phyloP scores from a whole-genome alignment of 1,140 invertebrate species.

The Coptotermes formosanus region DNA sequence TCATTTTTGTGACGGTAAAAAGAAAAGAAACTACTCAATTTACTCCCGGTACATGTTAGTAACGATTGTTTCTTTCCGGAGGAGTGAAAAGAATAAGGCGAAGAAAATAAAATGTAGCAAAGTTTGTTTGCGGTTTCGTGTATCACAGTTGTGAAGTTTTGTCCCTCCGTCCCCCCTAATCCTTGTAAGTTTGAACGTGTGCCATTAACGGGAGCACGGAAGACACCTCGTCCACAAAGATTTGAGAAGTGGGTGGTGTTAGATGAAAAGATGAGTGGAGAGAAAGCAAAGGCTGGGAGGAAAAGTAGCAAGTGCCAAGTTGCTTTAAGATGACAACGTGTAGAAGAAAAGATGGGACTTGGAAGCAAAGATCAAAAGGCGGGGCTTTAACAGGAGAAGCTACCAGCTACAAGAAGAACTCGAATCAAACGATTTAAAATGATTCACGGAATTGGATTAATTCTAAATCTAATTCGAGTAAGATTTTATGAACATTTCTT shows the following conservation, averaged over 20 bases:
- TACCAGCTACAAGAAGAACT: neutral
- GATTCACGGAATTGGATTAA: too few relatives aligned
- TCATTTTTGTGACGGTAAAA: neutral
- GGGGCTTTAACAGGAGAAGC: neutral
- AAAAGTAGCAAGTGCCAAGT: neutral
- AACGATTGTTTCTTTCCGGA: neutral
- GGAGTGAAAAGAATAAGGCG: neutral
- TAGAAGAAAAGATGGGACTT: neutral
- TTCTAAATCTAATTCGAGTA: too few relatives aligned
- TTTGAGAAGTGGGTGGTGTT: neutral
- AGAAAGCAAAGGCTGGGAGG: neutral
- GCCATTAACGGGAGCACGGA: neutral
- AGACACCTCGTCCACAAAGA: slow-evolving; percentile 9
- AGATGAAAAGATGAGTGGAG: neutral
- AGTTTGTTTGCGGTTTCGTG: neutral
- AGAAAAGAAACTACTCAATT: neutral
- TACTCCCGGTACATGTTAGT: neutral
- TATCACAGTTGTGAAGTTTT: neutral
- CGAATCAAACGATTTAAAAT: neutral
- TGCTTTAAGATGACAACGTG: neutral
- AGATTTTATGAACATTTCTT: too few relatives aligned
- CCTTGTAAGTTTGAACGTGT: neutral
- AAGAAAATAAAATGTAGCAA: neutral
- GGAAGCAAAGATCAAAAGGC: neutral
- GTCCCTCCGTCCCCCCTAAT: neutral